These are phyloP conservation scores for Pavo muticus DNA, from an alignment of 2,113 vertebrate genomes.

Conservation along the genomic window DNA sequence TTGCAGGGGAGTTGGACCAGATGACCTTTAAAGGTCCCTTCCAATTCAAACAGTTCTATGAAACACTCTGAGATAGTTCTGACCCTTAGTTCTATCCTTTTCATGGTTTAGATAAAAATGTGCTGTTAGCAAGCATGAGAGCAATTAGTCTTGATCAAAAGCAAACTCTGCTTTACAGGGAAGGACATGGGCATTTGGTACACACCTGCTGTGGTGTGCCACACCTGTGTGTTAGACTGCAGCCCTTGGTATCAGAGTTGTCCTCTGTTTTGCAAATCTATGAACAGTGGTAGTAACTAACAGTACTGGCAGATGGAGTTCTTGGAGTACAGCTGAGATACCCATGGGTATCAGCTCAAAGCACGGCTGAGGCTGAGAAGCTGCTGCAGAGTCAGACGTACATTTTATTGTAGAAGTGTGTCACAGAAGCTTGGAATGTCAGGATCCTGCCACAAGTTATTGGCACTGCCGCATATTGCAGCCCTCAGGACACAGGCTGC, in stretches of 20 bases:
- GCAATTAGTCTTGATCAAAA: neutral
- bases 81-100: neutral
- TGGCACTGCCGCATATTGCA: neutral
- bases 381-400: neutral
- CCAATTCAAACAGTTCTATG: too few relatives aligned
- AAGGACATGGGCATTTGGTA: neutral
- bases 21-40: too few relatives aligned
- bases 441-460: neutral
- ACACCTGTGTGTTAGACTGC: neutral
- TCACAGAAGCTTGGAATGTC: neutral
- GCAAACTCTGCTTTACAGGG: neutral
- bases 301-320: neutral
- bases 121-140: neutral
- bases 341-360: neutral
- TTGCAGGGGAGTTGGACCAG: too few relatives aligned
- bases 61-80: neutral
- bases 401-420: neutral
- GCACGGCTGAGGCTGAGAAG: neutral
- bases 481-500: accelerated
- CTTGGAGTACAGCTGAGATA: neutral
- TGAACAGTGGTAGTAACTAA: neutral
- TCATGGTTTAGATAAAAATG: neutral
- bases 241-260: accelerated
- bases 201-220: neutral
- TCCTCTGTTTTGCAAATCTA: neutral